Percentiles rank a stretch among this genome's conserved stretches.
Evolutionary conservation across 2,113 vertebrate genomes (phyloP).

Genomic region (Stictonetta naevosa): DNA sequence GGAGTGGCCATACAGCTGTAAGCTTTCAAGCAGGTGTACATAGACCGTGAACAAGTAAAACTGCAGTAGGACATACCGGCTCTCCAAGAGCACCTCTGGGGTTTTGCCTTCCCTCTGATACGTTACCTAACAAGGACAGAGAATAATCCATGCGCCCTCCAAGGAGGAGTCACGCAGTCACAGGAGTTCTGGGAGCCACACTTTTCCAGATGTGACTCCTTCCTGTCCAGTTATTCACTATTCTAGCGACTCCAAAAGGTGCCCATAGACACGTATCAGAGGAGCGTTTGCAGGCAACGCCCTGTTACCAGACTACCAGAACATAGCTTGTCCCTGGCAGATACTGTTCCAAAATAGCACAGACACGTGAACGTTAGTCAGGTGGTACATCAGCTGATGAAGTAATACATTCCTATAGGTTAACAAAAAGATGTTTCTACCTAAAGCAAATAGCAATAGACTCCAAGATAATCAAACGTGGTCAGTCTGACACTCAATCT

Average conservation of each 20-base stretch:
- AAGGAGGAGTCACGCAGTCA: not conserved
- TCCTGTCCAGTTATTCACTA: not conserved
- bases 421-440: not conserved
- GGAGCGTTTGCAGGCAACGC: fast-evolving
- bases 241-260: not conserved
- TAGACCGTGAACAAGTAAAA: not conserved
- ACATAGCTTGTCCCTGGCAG: not conserved
- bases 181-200: not conserved
- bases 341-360: not conserved
- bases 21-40: not conserved
- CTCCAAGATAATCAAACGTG: not conserved
- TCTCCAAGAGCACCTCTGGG: not conserved
- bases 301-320: not conserved
- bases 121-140: fast-evolving
- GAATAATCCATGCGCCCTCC: fast-evolving
- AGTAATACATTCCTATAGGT: not conserved
- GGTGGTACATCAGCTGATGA: not conserved
- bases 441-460: not conserved
- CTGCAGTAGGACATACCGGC: not conserved
- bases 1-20: not conserved
- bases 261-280: not conserved
- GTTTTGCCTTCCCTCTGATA: not conserved
- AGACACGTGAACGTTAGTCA: not conserved
- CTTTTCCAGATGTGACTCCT: not conserved
- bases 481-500: not conserved